Percentiles rank a stretch among this genome's conserved stretches.
Conservation (phyloP, 2,113 vertebrate species). For the Brachirus orientalis region DNA sequence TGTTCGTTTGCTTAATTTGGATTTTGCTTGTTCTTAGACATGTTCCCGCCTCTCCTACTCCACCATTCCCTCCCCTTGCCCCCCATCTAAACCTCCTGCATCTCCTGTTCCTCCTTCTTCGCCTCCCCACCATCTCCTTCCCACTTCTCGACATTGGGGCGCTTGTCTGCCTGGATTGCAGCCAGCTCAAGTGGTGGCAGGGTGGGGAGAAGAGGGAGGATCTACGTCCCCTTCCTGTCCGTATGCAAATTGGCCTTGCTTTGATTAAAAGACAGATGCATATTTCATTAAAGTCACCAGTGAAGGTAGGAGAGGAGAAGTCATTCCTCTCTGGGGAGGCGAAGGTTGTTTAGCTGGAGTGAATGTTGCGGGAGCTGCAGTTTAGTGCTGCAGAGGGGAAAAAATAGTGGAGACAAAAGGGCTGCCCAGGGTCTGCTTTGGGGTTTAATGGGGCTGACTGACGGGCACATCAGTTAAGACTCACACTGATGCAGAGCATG, state of each 20-base stretch:
- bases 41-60: conserved; percentile 44
- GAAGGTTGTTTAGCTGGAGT: conserved; percentile 65
- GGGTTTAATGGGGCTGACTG: conserved; percentile 66
- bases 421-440: conserved; percentile 66
- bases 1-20: conserved; percentile 68
- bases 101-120: conserved; percentile 30
- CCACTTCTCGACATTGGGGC: conserved; percentile 36
- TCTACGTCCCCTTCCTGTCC: conserved; percentile 30
- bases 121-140: conserved; percentile 22
- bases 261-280: conserved; percentile 80
- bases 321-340: conserved; percentile 63
- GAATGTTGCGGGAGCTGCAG: conserved; percentile 62
- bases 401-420: conserved; percentile 58
- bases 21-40: conserved; percentile 57
- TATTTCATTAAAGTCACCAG: conserved; percentile 72
- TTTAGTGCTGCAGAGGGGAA: conserved; percentile 62
- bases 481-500: conserved; percentile 42
- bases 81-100: conserved; percentile 33
- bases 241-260: conserved; percentile 75
- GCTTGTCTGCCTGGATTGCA: conserved; percentile 51
- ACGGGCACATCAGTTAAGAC: conserved; percentile 63
- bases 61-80: conserved; percentile 14
- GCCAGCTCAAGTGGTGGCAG: conserved; percentile 57
- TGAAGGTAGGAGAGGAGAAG: conserved; percentile 45
- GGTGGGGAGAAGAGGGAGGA: conserved; percentile 20